Conservation (phyloP, 2,797 vertebrate species). For the Phalloptychus januarius region DNA sequence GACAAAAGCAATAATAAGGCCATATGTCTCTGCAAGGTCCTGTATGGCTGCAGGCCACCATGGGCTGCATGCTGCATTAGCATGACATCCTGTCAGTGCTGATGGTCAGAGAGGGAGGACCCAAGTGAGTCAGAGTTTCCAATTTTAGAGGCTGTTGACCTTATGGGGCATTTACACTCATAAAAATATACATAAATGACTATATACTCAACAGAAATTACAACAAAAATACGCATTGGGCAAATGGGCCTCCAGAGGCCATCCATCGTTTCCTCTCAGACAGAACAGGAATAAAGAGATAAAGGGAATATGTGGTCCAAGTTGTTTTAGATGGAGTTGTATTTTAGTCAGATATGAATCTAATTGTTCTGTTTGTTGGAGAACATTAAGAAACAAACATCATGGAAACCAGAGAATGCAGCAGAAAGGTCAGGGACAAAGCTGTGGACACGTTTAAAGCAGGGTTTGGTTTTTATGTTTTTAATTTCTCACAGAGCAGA, state of each 20-base stretch:
- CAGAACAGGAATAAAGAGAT: constrained; percentile 48
- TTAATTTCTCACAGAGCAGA: not conserved
- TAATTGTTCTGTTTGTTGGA: not conserved
- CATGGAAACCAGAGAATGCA: not conserved
- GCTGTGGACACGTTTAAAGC: not conserved
- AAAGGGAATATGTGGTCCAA: constrained; percentile 66
- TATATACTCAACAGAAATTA: constrained; percentile 19
- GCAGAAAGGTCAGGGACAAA: not conserved
- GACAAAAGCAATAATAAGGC: constrained; percentile 66
- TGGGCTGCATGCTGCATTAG: constrained; percentile 57
- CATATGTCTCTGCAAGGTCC: constrained; percentile 57
- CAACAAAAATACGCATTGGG: constrained; percentile 25
- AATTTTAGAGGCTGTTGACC: constrained; percentile 63
- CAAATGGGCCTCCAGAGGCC: constrained; percentile 46
- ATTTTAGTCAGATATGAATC: not conserved
- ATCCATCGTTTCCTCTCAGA: constrained; percentile 53
- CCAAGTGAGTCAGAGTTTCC: constrained; percentile 55
- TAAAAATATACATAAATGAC: constrained; percentile 25
- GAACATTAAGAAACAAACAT: not conserved
- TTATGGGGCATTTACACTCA: constrained; percentile 32
- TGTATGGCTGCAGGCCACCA: constrained; percentile 53
- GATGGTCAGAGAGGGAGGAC: constrained; percentile 65
- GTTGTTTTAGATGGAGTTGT: constrained; percentile 56
- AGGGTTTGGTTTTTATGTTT: not conserved
- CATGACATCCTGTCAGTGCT: constrained; percentile 59